A percentile compares a stretch with the other conserved stretches of the same genome.
Conservation (phyloP, 92 coral and sea anemone species). For the Metridium senile region DNA sequence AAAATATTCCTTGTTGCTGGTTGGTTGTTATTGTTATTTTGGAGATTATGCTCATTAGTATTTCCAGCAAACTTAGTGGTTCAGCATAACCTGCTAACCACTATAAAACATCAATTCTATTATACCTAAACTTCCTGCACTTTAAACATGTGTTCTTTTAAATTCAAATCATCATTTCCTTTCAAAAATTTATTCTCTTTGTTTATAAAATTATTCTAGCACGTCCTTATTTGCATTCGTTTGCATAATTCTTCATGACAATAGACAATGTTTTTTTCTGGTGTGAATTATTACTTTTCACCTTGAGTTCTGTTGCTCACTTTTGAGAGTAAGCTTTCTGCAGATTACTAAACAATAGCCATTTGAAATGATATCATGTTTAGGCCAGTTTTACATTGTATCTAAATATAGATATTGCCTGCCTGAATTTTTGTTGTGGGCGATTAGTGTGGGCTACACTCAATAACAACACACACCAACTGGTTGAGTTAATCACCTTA, state of each 20-base stretch:
- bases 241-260: conserved; percentile 16
- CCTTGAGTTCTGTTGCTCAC: background rate
- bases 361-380: background rate
- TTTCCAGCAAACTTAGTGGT: background rate
- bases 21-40: no score
- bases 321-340: background rate
- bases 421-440: conserved; percentile 11
- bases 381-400: background rate
- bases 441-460: background rate
- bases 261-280: background rate
- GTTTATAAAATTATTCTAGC: conserved; percentile 17
- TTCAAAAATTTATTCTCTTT: conserved; percentile 7
- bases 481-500: background rate
- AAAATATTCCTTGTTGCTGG: background rate
- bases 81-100: conserved; percentile 7
- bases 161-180: background rate
- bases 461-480: background rate
- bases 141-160: background rate
- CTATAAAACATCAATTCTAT: background rate
- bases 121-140: background rate
- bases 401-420: background rate
- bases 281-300: background rate
- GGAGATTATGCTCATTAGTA: background rate
- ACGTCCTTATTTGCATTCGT: conserved; percentile 21
- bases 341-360: background rate